Conservation (phyloP, 2,113 vertebrate genomes). For the Esox niger region DNA sequence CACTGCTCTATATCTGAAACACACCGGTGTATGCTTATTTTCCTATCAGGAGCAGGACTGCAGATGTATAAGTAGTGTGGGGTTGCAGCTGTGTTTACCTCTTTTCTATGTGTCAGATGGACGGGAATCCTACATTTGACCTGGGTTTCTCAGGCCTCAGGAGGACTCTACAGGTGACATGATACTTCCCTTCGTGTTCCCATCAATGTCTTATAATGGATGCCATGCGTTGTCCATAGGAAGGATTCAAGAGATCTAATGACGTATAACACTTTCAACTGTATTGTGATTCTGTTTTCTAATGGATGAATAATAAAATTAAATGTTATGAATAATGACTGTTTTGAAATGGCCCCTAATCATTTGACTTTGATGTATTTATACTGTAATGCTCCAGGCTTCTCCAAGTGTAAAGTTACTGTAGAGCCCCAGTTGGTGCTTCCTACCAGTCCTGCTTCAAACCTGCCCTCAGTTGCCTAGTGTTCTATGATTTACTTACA, state of each 20-base stretch:
- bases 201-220: constrained; percentile 47
- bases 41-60: neutral
- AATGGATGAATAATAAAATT: neutral
- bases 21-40: neutral
- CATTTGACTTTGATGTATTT: neutral
- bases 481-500: too few species aligned
- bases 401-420: neutral
- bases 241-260: neutral
- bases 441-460: constrained; percentile 4
- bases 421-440: neutral
- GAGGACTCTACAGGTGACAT: constrained; percentile 46
- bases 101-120: constrained; percentile 34
- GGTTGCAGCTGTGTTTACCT: constrained; percentile 22
- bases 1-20: neutral
- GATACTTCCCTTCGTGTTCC: constrained; percentile 59
- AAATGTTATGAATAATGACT: neutral
- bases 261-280: neutral
- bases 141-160: constrained; percentile 35
- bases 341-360: neutral
- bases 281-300: neutral
- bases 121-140: constrained; percentile 50
- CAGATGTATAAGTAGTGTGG: neutral
- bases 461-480: constrained; percentile 8
- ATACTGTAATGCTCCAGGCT: neutral
- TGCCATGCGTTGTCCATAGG: constrained; percentile 4